Conservation (phyloP, 35 echinoderm and acorn worm genomes). For the Diadema setosum region DNA sequence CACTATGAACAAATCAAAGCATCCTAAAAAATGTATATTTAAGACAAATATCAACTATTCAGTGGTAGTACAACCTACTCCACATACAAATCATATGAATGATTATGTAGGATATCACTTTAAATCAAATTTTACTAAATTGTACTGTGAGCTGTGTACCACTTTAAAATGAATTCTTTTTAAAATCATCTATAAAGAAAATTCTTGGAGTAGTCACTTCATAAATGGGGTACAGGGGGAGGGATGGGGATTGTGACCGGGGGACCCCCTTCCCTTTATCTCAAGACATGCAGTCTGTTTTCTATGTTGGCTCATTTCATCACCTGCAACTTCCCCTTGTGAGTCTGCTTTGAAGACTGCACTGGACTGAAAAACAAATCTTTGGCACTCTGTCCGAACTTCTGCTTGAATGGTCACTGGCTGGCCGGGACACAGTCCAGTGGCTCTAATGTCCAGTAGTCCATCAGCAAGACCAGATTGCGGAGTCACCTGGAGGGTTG, state of each 20-base stretch:
- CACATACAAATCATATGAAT: no score
- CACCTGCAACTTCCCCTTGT: not conserved
- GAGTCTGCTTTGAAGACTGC: not conserved
- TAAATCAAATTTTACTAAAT: no score
- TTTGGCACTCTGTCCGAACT: slow-evolving; percentile 1
- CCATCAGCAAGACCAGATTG: not conserved
- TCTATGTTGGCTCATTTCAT: no score
- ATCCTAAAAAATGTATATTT: no score
- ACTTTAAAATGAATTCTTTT: not conserved
- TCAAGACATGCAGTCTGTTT: no score
- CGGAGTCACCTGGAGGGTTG: not conserved
- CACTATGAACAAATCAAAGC: no score
- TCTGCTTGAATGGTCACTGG: not conserved
- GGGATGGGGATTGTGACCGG: not conserved
- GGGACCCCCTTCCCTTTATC: not conserved
- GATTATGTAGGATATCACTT: no score
- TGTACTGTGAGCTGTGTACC: not conserved
- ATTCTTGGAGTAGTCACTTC: not conserved
- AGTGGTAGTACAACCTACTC: no score
- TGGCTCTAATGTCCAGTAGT: not conserved
- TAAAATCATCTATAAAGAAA: not conserved
- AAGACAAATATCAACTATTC: no score
- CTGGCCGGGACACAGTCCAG: not conserved
- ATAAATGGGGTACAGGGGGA: not conserved
- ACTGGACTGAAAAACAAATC: not conserved